Evolutionary conservation across 2,797 vertebrate species (phyloP).

Genomic region (Esox masquinongy): DNA sequence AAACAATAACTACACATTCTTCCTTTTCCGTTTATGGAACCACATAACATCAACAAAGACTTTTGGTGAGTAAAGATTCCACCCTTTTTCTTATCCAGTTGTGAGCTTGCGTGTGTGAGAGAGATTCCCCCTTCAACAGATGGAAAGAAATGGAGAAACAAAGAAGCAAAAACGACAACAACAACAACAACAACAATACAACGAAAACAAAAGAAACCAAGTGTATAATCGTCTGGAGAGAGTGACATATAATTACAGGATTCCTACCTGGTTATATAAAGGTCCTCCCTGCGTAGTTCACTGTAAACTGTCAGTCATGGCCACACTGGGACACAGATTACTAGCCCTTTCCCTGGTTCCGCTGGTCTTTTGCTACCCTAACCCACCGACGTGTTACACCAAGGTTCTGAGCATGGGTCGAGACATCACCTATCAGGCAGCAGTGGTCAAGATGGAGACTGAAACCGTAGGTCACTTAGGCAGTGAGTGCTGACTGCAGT

Average conservation of each 20-base stretch:
- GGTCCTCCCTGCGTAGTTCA: background rate
- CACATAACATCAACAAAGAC: background rate
- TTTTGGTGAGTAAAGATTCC: background rate
- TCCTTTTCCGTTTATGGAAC: background rate
- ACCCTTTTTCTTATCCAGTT: background rate
- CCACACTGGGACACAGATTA: background rate
- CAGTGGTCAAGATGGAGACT: background rate
- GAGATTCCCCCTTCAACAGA: background rate
- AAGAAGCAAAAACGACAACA: background rate
- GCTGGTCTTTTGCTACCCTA: background rate
- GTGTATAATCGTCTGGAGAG: background rate
- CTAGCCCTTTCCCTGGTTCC: background rate
- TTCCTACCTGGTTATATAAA: conserved; percentile 10
- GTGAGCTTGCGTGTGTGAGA: background rate
- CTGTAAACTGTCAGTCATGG: background rate
- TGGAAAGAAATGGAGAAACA: background rate
- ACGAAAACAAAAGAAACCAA: background rate
- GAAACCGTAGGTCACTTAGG: conserved; percentile 10
- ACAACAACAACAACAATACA: background rate
- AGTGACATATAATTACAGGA: conserved; percentile 1
- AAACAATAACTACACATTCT: background rate
- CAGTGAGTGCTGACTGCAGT: background rate
- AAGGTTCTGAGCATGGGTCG: conserved; percentile 15
- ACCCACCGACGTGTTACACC: conserved; percentile 26
- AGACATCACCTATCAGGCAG: background rate